Conservation (phyloP, 35 echinoderm and acorn worm species). For the Ophiothrix spiculata region DNA sequence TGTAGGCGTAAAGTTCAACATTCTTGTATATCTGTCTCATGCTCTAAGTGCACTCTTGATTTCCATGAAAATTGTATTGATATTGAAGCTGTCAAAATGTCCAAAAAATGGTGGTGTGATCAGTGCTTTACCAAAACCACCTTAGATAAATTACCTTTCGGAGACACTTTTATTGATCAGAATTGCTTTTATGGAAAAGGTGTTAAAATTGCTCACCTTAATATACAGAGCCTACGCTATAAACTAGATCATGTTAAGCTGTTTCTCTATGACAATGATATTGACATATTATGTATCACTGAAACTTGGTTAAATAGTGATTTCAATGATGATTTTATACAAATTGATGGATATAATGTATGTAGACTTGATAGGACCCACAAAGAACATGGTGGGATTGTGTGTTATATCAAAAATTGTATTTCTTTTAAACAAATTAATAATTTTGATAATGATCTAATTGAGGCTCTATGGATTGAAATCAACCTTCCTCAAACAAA, state of each 20-base stretch:
- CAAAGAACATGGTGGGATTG: background rate
- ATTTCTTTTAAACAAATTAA: background rate
- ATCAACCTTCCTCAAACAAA: background rate
- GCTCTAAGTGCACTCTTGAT: background rate
- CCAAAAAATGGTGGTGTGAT: background rate
- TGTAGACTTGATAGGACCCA: background rate
- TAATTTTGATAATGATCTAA: background rate
- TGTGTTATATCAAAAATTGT: conserved; percentile 1
- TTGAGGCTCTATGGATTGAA: background rate
- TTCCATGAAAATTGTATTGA: background rate
- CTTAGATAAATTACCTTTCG: background rate
- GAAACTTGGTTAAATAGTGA: background rate
- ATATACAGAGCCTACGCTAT: conserved; percentile 2
- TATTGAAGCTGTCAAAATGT: background rate
- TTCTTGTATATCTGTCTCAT: too few species aligned
- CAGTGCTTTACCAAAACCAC: background rate
- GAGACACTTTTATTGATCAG: background rate
- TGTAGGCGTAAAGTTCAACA: too few species aligned
- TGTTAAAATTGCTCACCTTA: background rate
- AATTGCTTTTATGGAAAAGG: background rate
- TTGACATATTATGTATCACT: conserved; percentile 9
- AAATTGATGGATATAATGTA: background rate
- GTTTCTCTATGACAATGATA: background rate
- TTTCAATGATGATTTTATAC: background rate
- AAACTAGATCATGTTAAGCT: background rate